These are phyloP conservation scores for Mormyrus lacerda DNA, from an alignment of 2,113 vertebrate species.

Conservation along the genomic window DNA sequence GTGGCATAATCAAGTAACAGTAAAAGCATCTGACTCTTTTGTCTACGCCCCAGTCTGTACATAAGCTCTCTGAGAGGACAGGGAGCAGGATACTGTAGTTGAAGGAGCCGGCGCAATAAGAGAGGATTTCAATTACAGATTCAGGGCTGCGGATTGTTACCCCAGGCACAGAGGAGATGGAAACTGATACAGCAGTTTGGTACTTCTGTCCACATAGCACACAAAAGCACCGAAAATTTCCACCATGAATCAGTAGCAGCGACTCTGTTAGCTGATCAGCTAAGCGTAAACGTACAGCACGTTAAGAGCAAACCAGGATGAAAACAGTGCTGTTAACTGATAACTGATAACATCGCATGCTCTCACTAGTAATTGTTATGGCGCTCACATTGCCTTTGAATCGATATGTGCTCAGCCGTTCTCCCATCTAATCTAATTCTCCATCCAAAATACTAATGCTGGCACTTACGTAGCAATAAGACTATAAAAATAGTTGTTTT, in stretches of 20 bases:
- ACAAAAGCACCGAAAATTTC: not conserved
- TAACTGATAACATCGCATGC: not conserved
- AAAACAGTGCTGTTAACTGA: not conserved
- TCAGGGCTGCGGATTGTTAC: not conserved
- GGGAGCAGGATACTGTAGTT: not conserved
- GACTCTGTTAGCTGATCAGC: not conserved
- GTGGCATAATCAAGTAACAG: slow-evolving; percentile 11
- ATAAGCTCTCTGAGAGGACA: not conserved
- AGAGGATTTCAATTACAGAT: not conserved
- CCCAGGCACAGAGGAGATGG: not conserved
- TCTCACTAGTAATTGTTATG: not conserved
- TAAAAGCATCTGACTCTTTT: not conserved
- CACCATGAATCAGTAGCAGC: not conserved
- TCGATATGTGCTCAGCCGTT: not conserved
- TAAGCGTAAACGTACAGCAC: not conserved
- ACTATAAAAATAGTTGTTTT: not conserved
- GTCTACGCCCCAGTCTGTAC: not conserved
- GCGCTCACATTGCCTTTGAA: not conserved
- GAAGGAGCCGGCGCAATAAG: not conserved
- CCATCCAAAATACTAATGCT: not conserved
- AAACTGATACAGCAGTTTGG: not conserved
- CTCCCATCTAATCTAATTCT: not conserved
- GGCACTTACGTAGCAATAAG: not conserved
- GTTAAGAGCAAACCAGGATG: not conserved
- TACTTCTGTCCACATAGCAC: not conserved